A percentile compares a stretch with the other conserved stretches of the same genome.
phyloP scores from a whole-genome alignment of 2,113 vertebrate genomes.

The Meleagris gallopavo region DNA sequence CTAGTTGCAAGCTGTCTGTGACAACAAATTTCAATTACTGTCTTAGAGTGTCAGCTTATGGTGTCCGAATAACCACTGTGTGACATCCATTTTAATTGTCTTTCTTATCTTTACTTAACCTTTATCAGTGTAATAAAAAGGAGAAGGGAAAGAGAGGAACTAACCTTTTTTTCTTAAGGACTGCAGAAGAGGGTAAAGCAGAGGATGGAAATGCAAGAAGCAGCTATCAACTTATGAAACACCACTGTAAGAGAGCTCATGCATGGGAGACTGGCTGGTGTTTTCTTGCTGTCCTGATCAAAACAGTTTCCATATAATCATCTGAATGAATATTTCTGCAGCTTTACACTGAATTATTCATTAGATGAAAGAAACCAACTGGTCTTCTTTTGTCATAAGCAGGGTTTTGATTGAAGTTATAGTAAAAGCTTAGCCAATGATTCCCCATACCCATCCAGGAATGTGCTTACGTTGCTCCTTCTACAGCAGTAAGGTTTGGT shows the following conservation, averaged over 20 bases:
- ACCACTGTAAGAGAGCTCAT: background rate
- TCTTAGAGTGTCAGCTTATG: slow-evolving; percentile 42
- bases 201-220: background rate
- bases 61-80: slow-evolving; percentile 31
- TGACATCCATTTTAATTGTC: slow-evolving; percentile 73
- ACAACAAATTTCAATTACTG: slow-evolving; percentile 72
- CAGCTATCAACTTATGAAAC: background rate
- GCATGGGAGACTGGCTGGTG: background rate
- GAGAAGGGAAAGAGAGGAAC: background rate
- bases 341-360: slow-evolving; percentile 67
- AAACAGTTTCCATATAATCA: slow-evolving; percentile 67
- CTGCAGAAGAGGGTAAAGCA: background rate
- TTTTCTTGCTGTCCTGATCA: slow-evolving; percentile 28
- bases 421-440: background rate
- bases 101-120: slow-evolving; percentile 66
- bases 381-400: slow-evolving; percentile 21
- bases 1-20: slow-evolving; percentile 70
- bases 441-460: background rate
- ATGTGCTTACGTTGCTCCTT: background rate
- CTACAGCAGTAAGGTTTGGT: background rate
- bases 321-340: slow-evolving; percentile 52
- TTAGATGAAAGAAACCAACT: slow-evolving; percentile 42
- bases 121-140: slow-evolving; percentile 46
- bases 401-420: background rate
- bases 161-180: slow-evolving; percentile 23